Evolutionary conservation across 2,888 invertebrate genomes (phyloP), one percentile per base, ranked within the genome.

Genomic region (Acrobasis consociella): DNA sequence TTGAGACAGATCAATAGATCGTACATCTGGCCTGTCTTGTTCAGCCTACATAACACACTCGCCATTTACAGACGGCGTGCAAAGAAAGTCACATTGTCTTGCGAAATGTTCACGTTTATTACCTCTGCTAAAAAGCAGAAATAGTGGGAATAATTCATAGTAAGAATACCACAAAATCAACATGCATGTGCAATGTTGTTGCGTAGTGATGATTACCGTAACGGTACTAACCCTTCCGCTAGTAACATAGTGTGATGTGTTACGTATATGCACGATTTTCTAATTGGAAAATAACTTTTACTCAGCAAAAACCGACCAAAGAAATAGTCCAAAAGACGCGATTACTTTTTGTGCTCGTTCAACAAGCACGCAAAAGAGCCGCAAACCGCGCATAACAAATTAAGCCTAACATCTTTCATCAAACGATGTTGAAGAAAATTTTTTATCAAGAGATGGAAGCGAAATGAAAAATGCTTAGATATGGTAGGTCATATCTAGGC

Each of bases 1-100:
- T 72, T 68, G 70, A 69, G 83, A 86, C 85, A 85, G 77, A 76
- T 86, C 81, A 82, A 86, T 87, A 78, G 77, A 74, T 81, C 78
- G 82, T 76, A 78, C 77, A 82, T 82, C 77, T 81, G 77, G 85
- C 83, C 77, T 81, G 78, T 85, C 83, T 80, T 73, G 77, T 76
- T 75, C 70, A 72, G 69, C 66, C 69, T 68, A 71, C 71, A 70
- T 42, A 56, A 46, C 42, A 52, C 52, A 39, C 69, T 68, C 67
- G 73, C 67, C 74, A 70, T 77, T 77, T 80, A 77, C 78, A 74
- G 67, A 56, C 56, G 22, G 11, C 31, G 31, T 38, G 15, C 13
- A 42, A 56, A 56, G 56, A 56, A 56, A 56, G 56, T 56, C 56
- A n/a, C 56, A 56, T 13, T 46, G 38, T 42, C 42, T 56, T 46